These are phyloP conservation scores for Miniopterus natalensis DNA, from an alignment of 2,113 vertebrate genomes.

Conservation along the genomic window DNA sequence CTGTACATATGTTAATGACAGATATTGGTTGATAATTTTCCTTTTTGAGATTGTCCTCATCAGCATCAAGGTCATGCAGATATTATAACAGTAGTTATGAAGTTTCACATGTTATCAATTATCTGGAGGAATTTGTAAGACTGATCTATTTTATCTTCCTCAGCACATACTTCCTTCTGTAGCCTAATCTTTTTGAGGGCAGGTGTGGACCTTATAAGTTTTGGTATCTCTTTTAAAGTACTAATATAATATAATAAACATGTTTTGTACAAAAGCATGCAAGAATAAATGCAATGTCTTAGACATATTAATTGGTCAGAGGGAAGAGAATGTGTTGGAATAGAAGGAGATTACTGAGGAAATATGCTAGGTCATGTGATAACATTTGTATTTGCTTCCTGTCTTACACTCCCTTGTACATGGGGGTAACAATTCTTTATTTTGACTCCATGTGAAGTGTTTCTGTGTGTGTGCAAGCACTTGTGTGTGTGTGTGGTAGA, in stretches of 20 bases:
- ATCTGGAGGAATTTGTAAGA: not conserved
- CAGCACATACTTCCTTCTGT: not conserved
- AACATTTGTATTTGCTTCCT: not conserved
- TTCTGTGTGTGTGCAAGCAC: not conserved
- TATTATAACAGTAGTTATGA: not conserved
- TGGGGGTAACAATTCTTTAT: not conserved
- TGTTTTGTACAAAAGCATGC: not conserved
- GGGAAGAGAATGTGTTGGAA: not conserved
- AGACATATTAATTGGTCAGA: not conserved
- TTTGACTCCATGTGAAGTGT: not conserved
- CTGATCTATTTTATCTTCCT: not conserved
- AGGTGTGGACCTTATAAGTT: not conserved
- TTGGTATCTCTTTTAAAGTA: not conserved
- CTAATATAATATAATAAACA: not conserved
- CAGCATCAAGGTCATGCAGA: not conserved
- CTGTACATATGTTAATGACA: not conserved
- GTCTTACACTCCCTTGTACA: not conserved
- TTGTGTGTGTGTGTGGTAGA: fast-evolving
- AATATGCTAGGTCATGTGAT: not conserved
- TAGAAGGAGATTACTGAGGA: not conserved
- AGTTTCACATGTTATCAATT: not conserved
- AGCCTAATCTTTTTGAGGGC: not conserved
- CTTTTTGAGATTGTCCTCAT: not conserved
- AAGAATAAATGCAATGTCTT: not conserved
- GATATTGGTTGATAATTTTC: not conserved